A percentile compares a stretch with the other conserved stretches of the same genome.
phyloP scores from a whole-genome alignment of 2,113 vertebrate genomes.

The Papio anubis region DNA sequence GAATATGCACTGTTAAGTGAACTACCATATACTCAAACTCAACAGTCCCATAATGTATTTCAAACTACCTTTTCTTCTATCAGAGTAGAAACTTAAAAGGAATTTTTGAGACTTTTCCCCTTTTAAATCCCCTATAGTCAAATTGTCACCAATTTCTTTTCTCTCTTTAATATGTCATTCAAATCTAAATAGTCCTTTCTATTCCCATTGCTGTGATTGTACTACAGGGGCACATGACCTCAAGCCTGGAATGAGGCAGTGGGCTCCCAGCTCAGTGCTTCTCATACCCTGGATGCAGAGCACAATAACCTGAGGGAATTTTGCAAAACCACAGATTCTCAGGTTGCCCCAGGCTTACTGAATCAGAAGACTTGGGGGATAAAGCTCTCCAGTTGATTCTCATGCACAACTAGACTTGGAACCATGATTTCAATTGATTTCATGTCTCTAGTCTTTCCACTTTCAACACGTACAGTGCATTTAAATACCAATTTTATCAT shows the following conservation, averaged over 20 bases:
- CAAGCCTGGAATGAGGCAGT: not conserved
- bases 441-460: not conserved
- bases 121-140: not conserved
- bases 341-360: not conserved
- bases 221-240: not conserved
- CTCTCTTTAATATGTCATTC: not conserved
- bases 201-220: not conserved
- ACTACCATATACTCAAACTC: not conserved
- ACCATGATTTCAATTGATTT: not conserved
- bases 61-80: constrained; percentile 13
- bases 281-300: not conserved
- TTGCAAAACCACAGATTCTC: not conserved
- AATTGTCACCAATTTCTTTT: not conserved
- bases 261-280: not conserved
- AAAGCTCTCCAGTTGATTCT: not conserved
- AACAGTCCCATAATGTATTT: not conserved
- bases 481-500: not conserved
- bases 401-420: not conserved
- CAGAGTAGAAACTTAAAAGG: not conserved
- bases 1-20: not conserved
- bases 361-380: not conserved
- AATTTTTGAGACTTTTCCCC: not conserved
- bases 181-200: not conserved
- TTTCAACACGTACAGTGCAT: not conserved
- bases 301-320: not conserved